Conservation (phyloP, 2,888 invertebrate genomes). For the Epinotia nisella region DNA sequence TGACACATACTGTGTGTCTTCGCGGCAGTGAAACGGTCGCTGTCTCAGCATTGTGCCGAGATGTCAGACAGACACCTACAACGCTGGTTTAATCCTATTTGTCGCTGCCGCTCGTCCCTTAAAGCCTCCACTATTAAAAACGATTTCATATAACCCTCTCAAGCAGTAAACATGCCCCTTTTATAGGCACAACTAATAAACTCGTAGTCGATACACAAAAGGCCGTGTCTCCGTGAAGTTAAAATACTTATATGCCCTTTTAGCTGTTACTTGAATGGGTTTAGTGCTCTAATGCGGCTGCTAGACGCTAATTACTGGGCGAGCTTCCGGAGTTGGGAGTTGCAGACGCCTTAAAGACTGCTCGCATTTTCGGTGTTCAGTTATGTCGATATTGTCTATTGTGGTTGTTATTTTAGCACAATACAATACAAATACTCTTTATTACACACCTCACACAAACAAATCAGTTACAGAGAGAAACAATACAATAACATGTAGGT, state of each 20-base stretch:
- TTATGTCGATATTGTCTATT: neutral
- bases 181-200: slow-evolving; percentile 81
- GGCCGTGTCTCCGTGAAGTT: neutral
- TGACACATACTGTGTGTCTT: no score
- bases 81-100: no score
- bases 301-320: slow-evolving; percentile 40
- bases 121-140: slow-evolving; percentile 62
- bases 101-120: slow-evolving; percentile 42
- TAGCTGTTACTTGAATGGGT: neutral
- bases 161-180: slow-evolving; percentile 73
- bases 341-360: neutral
- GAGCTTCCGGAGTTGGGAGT: slow-evolving; percentile 33
- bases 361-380: neutral
- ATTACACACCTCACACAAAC: no score
- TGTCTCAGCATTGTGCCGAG: no score
- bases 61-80: no score
- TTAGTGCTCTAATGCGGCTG: slow-evolving; percentile 28
- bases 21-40: no score
- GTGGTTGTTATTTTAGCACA: neutral
- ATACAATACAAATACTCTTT: no score
- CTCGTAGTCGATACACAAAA: slow-evolving; percentile 53
- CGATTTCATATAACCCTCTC: slow-evolving; percentile 65
- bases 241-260: neutral
- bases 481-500: no score
- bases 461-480: no score